Base-by-base conservation (phyloP, 1,140 invertebrate genomes). In the Liolophura sinensis region DNA sequence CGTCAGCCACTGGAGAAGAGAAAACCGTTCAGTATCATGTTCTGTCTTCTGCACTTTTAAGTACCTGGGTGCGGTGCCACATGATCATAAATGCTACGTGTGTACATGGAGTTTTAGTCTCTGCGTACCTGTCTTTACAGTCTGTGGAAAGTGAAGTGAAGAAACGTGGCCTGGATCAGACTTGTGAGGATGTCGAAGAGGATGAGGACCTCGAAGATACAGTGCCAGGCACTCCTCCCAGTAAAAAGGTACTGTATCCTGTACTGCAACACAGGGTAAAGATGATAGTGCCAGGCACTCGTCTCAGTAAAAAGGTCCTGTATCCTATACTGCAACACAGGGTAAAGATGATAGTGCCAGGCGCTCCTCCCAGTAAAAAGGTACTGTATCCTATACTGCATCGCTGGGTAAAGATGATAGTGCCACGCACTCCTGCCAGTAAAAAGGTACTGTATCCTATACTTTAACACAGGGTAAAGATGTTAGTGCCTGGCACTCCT, bases 171-270 rank as follows among this genome's bases (percentile, higher is more conserved):
- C n/a, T 54, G 51, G 24, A n/a, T 7, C 51, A n/a, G 24, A n/a
- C 51, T 54, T n/a, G 47, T 24, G 58, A 60, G 15, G 64, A 58
- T 60, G 56, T 22, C 6, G 54, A 61, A 11, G 64, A 65, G 15
- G 64, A 61, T n/a, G 64, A 66, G 27, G 22, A 57, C 27, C 27
- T 64, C 1, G 31, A 40, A 9, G 31, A 40, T 40, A 40, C 31
- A 40, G 70, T 81, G 9, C 79, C 79, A 46, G 79, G 78, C 11
- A 79, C 79, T 27, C 79, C 79, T 25, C 79, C 79, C 12, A 71
- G 70, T 57, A 80, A 80, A 75, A 73, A 76, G 68, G 77, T 80
- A 62, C 24, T 24, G 15, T 40, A 24, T 63, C 24, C 18, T 24
- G 16, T 24, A 20, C 0, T 11, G 18, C n/a, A 16, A n/a, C 25